Base-by-base conservation (phyloP, 1,140 invertebrate species). In the Neodiprion lecontei region DNA sequence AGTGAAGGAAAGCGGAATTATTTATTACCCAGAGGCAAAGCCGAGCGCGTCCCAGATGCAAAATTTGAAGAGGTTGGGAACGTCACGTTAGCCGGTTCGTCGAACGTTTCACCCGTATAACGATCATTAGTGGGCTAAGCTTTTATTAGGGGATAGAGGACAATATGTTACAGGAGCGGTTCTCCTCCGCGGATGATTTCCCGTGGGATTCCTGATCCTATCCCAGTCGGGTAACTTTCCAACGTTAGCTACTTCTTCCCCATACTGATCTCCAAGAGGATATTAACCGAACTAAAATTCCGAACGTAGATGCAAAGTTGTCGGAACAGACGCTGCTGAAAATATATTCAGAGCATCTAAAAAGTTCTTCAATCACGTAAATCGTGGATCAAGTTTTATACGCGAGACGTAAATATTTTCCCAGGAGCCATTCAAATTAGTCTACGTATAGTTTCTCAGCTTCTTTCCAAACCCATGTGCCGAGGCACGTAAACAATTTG, bases 141-240 rank as follows among this genome's bases (percentile, higher is more conserved):
- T 87, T 85, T 84, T 83, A 84, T 83, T 79, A 73, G 80, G 78
- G 77, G 81, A 81, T 76, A 75, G 80, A 80, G 79, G 82, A 83
- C 81, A 85, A 83, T 83, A 83, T 76, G 79, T 83, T 84, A 76
- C 49, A 76, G 77, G 79, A 81, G 78, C 78, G 76, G 70, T 73
- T 77, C 53, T 75, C 72, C 68, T 48, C 77, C 76, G 69, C 76
- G 75, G 77, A 74, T 88, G 85, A 88, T 88, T 88, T 88, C 86
- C 85, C 86, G 73, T 70, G 85, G 82, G 86, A 81, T 72, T 77
- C 80, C 28, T 83, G 84, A 88, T 86, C 80, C 84, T 81, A 83
- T 83, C 83, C 84, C 81, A 82, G 79, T 80, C 77, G 79, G 75
- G 75, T 76, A 83, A 84, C 81, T 88, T 86, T 85, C 82, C 81